Percentiles rank a stretch among this genome's conserved stretches.
Conservation (phyloP, 2,888 invertebrate species). For the Julus scanicus region DNA sequence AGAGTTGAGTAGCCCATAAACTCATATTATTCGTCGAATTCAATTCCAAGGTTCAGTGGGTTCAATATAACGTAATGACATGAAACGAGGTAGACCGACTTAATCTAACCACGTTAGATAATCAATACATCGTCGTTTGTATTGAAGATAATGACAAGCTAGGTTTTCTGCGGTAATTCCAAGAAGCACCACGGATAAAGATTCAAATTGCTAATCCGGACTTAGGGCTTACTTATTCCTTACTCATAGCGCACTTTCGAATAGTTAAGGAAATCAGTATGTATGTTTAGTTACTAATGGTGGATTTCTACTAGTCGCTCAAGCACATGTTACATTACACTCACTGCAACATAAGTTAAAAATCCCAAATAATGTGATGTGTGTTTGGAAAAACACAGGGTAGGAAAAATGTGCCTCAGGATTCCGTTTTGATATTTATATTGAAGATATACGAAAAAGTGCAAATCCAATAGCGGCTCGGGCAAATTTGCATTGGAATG, state of each 20-base stretch:
- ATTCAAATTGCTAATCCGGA: background rate
- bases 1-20: conserved; percentile 7
- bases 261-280: no score
- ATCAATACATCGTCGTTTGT: conserved; percentile 18
- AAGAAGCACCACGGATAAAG: background rate
- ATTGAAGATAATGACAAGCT: background rate
- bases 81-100: conserved; percentile 41
- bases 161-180: background rate
- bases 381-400: no score
- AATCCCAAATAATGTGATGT: no score
- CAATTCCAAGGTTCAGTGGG: conserved; percentile 41
- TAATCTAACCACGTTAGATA: conserved; percentile 39
- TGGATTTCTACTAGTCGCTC: no score
- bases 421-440: no score
- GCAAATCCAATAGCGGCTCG: no score
- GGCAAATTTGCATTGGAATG: no score
- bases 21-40: conserved; percentile 38
- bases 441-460: no score
- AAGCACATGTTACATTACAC: no score
- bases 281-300: no score
- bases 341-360: no score
- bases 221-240: background rate
- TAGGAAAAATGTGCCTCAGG: no score
- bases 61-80: conserved; percentile 28
- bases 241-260: background rate